Evolutionary conservation across 2,888 invertebrate genomes (phyloP), one percentile per base, ranked within the genome.

Genomic region (Blera fallax): DNA sequence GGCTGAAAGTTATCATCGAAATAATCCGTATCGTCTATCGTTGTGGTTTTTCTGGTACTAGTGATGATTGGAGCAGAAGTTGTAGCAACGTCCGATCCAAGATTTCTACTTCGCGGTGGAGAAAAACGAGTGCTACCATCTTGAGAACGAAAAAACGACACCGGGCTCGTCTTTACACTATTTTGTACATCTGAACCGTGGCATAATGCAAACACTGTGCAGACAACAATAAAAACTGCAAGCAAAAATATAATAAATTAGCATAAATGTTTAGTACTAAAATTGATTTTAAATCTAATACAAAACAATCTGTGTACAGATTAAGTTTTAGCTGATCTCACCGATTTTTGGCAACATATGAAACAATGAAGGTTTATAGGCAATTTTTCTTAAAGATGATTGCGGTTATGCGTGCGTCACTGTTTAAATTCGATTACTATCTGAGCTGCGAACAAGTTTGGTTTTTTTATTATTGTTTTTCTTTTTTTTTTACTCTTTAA

Each of bases 1-100:
- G 91, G 92, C 10, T 91, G 89, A 88, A 90, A 92, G 32, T 89
- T 88, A 73, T 90, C 90, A 29, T 88, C 88, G 73, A 91, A 88
- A 67, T 88, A 88, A 29, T 90, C 89, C 45, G 88, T 85, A 87
- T 89, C 89, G 48, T 89, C 52, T 16, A 72, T 76, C 4, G 32
- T 14, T 3, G 70, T 64, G 1, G 76, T 45, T 50, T 45, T 78
- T 0, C 32, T 58, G 16, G 27, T 60, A 8, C 43, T 65, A 3
- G 65, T 34, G 5, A 4, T 40, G 27, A 21, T 27, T 10, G 65
- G 50, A 0, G 10, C 8, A 14, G 8, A 4, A 10, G n/a, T 56
- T 2, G 18, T 29, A 21, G 24, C 32, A 24, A n/a, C 34, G n/a
- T n/a, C 11, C 3, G 24, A 7, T 6, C 8, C 6, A 27, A 14